phyloP scores from a whole-genome alignment of 2,797 vertebrate species.

The Phrynocephalus guinanensis region DNA sequence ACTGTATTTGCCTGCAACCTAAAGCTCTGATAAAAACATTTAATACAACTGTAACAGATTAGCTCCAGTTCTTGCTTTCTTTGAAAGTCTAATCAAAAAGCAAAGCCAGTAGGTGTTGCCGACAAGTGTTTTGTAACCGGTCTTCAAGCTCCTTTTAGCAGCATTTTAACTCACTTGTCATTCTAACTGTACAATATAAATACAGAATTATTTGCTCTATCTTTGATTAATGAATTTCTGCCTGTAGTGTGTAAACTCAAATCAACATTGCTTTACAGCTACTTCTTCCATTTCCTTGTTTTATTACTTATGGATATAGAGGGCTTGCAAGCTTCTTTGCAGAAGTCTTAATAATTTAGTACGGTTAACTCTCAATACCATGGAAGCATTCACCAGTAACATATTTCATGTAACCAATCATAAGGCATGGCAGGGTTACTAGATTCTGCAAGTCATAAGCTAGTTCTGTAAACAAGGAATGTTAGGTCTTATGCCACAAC shows the following conservation, averaged over 20 bases:
- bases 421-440: background rate
- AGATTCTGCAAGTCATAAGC: background rate
- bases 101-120: background rate
- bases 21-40: background rate
- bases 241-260: background rate
- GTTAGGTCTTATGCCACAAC: background rate
- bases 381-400: background rate
- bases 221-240: background rate
- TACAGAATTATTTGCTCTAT: background rate
- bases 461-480: background rate
- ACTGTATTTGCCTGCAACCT: background rate
- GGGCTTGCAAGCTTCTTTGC: background rate
- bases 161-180: background rate
- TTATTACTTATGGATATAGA: background rate
- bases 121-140: background rate
- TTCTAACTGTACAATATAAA: background rate
- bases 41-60: background rate
- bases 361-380: background rate
- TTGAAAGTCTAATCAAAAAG: constrained; percentile 1
- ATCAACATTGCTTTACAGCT: background rate
- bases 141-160: background rate
- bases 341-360: background rate
- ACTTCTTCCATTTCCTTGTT: background rate
- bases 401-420: background rate
- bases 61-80: constrained; percentile 15